A percentile compares a stretch with the other conserved stretches of the same genome.
These are phyloP conservation scores for Bombus haemorrhoidalis DNA, from an alignment of 1,140 invertebrate genomes.

Conservation along the genomic window DNA sequence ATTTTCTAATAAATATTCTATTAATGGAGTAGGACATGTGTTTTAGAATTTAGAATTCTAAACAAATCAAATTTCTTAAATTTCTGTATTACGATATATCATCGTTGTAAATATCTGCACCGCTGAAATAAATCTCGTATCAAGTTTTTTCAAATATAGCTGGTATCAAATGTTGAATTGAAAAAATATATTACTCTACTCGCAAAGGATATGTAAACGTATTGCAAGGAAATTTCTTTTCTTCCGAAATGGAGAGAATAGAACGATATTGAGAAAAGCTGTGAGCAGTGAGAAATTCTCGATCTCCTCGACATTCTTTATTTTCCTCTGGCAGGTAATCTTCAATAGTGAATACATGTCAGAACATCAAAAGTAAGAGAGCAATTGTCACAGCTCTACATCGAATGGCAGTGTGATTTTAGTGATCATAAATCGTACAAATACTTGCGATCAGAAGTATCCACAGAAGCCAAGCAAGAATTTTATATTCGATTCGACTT, in stretches of 20 bases:
- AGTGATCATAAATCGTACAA: not conserved
- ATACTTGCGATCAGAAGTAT: not conserved
- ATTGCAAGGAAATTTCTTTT: not conserved
- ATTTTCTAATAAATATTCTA: no score
- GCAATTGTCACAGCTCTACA: not conserved
- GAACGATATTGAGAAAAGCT: no score
- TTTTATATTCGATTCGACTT: not conserved
- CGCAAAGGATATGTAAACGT: no score
- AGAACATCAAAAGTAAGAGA: no score
- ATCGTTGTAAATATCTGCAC: no score
- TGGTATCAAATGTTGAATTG: not conserved
- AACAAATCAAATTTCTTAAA: not conserved
- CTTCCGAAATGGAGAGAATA: not conserved
- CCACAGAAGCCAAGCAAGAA: not conserved
- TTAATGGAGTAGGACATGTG: no score
- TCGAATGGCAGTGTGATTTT: not conserved
- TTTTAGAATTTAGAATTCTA: no score
- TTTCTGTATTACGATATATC: no score
- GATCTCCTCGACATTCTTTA: not conserved
- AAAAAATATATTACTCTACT: not conserved
- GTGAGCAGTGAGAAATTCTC: not conserved
- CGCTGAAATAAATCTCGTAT: no score
- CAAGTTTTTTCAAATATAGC: no score
- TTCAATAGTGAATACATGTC: not conserved
- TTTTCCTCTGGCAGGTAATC: not conserved